phyloP scores from a whole-genome alignment of 2,113 vertebrate species.

The Shinisaurus crocodilurus region DNA sequence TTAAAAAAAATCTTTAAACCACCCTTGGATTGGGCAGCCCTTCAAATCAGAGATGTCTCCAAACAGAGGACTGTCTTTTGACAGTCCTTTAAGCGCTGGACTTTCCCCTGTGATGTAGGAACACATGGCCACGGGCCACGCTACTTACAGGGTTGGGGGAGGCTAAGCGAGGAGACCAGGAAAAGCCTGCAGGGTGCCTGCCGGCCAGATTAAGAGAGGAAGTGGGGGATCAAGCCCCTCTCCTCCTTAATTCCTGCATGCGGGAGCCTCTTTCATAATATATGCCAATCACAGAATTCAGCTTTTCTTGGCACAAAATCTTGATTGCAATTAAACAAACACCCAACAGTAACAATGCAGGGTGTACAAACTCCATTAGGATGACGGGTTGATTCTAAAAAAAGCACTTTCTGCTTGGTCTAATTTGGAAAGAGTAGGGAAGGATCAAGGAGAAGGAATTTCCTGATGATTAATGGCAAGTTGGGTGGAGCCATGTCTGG shows the following conservation, averaged over 20 bases:
- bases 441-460: slow-evolving; percentile 67
- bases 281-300: background rate
- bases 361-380: too few species aligned
- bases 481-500: slow-evolving; percentile 72
- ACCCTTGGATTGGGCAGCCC: too few species aligned
- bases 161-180: background rate
- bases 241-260: background rate
- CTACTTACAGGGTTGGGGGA: background rate
- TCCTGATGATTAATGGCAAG: slow-evolving; percentile 74
- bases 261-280: background rate
- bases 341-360: background rate
- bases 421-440: slow-evolving; percentile 56
- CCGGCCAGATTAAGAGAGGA: background rate
- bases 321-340: background rate
- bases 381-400: background rate
- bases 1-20: too few species aligned
- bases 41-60: too few species aligned
- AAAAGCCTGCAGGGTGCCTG: background rate
- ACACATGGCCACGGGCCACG: too few species aligned
- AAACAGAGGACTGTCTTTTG: too few species aligned
- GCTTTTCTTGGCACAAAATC: background rate
- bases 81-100: too few species aligned
- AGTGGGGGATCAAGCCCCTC: background rate
- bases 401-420: slow-evolving; percentile 48
- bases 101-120: too few species aligned